A percentile compares a stretch with the other conserved stretches of the same genome.
phyloP scores from a whole-genome alignment of 2,797 vertebrate species.

The Bovichtus variegatus region DNA sequence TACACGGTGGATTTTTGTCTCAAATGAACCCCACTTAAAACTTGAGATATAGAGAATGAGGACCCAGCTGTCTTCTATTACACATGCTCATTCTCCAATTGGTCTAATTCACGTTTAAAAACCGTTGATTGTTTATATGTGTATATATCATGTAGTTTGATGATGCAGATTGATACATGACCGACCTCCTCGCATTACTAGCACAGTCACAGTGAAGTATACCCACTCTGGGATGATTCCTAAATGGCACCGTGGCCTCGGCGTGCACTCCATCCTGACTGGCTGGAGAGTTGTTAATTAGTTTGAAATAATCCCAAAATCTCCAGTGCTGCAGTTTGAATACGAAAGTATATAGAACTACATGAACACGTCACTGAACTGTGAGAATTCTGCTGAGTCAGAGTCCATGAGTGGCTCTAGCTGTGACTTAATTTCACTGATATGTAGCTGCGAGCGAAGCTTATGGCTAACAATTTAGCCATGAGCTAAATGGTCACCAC shows the following conservation, averaged over 20 bases:
- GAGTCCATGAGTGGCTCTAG: constrained; percentile 45
- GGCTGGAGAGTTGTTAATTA: constrained; percentile 60
- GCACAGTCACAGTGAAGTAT: neutral
- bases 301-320: constrained; percentile 54
- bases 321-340: constrained; percentile 36
- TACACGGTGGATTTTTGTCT: neutral
- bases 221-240: constrained; percentile 25
- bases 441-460: constrained; percentile 27
- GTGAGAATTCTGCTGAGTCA: constrained; percentile 56
- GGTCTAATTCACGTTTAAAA: too few relatives aligned
- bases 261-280: constrained; percentile 33
- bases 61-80: neutral
- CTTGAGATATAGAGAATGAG: neutral
- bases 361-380: constrained; percentile 14
- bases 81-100: too few relatives aligned
- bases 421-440: constrained; percentile 41
- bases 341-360: constrained; percentile 19
- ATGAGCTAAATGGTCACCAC: constrained; percentile 27
- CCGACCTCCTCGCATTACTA: constrained; percentile 18
- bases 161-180: constrained; percentile 3
- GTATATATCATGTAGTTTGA: neutral
- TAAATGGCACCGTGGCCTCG: constrained; percentile 48
- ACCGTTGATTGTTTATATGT: too few relatives aligned
- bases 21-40: neutral
- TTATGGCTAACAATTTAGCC: constrained; percentile 23